phyloP scores from a whole-genome alignment of 1,140 invertebrate genomes.

The Drepana arcuata region DNA sequence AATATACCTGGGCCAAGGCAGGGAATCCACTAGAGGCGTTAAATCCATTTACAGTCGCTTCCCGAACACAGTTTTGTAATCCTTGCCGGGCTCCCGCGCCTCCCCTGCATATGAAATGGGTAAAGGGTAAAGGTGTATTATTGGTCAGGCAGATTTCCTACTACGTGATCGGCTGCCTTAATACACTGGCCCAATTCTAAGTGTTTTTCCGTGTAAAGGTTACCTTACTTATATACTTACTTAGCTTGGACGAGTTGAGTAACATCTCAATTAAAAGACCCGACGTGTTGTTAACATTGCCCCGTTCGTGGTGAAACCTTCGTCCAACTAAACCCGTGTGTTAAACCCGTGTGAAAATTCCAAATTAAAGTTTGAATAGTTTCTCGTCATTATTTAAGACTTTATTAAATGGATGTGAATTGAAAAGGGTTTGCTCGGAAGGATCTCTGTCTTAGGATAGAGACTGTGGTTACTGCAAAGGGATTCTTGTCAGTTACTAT shows the following conservation, averaged over 20 bases:
- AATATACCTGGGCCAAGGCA: too few species aligned
- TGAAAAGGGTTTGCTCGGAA: too few species aligned
- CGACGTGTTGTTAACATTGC: constrained; percentile 5
- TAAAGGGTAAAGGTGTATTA: constrained; percentile 35
- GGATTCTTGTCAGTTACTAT: too few species aligned
- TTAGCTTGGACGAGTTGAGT: constrained; percentile 5
- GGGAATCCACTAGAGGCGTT: constrained; percentile 26
- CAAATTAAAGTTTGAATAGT: too few species aligned
- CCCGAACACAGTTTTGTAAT: constrained; percentile 32
- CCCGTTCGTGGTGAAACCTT: too few species aligned
- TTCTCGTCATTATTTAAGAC: too few species aligned
- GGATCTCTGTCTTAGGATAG: too few species aligned
- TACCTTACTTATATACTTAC: constrained; percentile 7
- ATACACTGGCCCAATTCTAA: constrained; percentile 22
- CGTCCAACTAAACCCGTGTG: background rate
- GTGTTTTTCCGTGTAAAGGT: constrained; percentile 30
- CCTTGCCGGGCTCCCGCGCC: constrained; percentile 14
- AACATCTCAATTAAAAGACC: constrained; percentile 16
- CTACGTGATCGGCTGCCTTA: constrained; percentile 30
- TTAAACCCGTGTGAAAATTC: too few species aligned
- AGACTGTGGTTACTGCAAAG: too few species aligned
- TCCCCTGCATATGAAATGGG: constrained; percentile 29
- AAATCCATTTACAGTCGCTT: constrained; percentile 30
- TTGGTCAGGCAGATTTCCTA: constrained; percentile 37
- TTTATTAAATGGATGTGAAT: too few species aligned